phyloP scores from a whole-genome alignment of 2,888 invertebrate species.

The Leptinotarsa juncta region DNA sequence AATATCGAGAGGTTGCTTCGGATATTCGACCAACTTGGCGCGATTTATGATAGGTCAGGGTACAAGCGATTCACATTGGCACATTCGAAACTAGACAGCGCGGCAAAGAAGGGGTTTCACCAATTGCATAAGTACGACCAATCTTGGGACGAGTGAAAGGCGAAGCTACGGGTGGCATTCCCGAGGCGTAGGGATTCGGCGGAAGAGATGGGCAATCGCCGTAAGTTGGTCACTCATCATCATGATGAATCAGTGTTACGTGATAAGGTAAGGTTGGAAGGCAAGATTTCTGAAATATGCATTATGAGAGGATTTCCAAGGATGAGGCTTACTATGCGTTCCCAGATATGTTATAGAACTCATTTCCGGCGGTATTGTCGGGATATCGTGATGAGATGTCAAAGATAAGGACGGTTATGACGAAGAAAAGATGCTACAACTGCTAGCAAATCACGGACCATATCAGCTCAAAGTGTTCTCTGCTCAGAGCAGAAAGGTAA shows the following conservation, averaged over 20 bases:
- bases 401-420: not conserved
- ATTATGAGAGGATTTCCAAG: slow-evolving; percentile 36
- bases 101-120: slow-evolving; percentile 33
- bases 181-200: slow-evolving; percentile 50
- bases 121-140: slow-evolving; percentile 41
- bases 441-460: not conserved
- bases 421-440: slow-evolving; percentile 28
- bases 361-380: slow-evolving; percentile 28
- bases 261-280: slow-evolving; percentile 21
- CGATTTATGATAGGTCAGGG: slow-evolving; percentile 41
- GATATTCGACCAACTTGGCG: slow-evolving; percentile 43
- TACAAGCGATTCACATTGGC: not conserved
- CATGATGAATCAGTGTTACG: no score
- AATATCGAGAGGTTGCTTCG: slow-evolving; percentile 43
- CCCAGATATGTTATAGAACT: slow-evolving; percentile 29
- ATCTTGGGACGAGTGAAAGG: slow-evolving; percentile 53
- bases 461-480: not conserved
- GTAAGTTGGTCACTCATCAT: slow-evolving; percentile 53
- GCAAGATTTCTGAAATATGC: slow-evolving; percentile 33
- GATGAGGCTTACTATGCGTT: slow-evolving; percentile 28
- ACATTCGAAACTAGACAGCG: slow-evolving; percentile 14
- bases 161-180: slow-evolving; percentile 40
- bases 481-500: slow-evolving; percentile 1
- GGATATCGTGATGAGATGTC: not conserved
- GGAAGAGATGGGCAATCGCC: slow-evolving; percentile 49